Evolutionary conservation across 2,888 invertebrate species (phyloP).

Genomic region (Drosophila ochracea): DNA sequence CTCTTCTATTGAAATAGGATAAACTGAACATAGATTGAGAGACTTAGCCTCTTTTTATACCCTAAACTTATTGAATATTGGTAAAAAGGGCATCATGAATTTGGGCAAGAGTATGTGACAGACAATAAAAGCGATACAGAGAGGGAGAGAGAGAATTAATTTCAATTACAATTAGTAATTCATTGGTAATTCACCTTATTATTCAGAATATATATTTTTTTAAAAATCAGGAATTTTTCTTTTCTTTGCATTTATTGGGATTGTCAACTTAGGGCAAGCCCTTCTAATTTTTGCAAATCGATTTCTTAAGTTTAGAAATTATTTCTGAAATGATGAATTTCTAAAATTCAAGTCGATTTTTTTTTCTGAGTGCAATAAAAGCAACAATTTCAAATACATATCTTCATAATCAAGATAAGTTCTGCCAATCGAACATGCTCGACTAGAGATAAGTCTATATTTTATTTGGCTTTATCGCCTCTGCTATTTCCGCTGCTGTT

Average conservation of each 20-base stretch:
- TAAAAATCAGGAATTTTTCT: background rate
- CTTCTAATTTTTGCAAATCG: background rate
- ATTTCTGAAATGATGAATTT: background rate
- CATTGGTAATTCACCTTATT: background rate
- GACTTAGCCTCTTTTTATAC: conserved; percentile 39
- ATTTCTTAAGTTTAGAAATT: background rate
- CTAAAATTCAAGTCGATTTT: background rate
- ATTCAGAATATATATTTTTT: background rate
- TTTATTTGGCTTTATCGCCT: conserved; percentile 74
- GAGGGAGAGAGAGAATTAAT: too few relatives aligned
- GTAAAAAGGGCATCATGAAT: background rate
- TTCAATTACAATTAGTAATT: too few relatives aligned
- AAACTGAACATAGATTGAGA: background rate
- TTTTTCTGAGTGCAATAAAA: background rate
- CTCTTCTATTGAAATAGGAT: conserved; percentile 59
- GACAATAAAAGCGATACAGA: too few relatives aligned
- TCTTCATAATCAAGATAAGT: background rate
- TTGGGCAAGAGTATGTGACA: too few relatives aligned
- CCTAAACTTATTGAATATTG: background rate
- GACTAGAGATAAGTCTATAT: background rate
- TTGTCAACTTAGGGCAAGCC: background rate
- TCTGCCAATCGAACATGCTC: background rate
- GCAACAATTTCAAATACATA: background rate
- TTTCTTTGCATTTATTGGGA: background rate
- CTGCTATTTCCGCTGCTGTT: conserved; percentile 73